Evolutionary conservation across 2,113 vertebrate genomes (phyloP), one percentile per base, ranked within the genome.

Genomic region (Spizaetus ornatus): DNA sequence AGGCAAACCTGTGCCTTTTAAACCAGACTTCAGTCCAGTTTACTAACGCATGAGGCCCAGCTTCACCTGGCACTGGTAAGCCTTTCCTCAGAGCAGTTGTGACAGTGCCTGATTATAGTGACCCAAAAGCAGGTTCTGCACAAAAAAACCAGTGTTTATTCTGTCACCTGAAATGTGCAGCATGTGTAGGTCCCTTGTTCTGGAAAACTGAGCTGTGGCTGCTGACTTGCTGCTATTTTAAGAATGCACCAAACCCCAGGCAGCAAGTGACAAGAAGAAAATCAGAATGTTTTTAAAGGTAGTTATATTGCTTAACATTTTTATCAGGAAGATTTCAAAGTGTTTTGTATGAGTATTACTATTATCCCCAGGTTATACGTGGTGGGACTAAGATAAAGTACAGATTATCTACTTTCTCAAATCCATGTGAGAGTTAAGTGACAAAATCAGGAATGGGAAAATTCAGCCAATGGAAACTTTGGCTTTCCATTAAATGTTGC

Each of bases 1-100:
- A 36, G 27, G 21, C 20, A 70, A 45, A 27, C 21, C 25, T 26
- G 26, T 77, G 40, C 36, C 67, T 81, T 88, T 84, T 40, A 69
- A 78, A 53, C 9, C 27, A 78, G 45, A 58, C 21, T 36, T 73
- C 48, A 70, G n/a, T 40, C 36, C 32, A 38, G 15, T 27, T 22
- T 22, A 7, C 27, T 25, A 38, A 16, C 2, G 3, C 6, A 12
- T 0, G 0, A 43, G 6, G 7, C 17, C 16, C 62, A 69, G 32
- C 13, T 82, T 69, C 5, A 2, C 20, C 56, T 50, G 29, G 11
- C 18, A 47, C 22, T 3, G 3, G 27, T 7, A 52, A 70, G 20
- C 16, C 17, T 91, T 86, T 73, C 48, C 48, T 65, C 53, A 40
- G 69, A 50, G 17, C n/a, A n/a, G 11, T 5, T 83, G 29, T 29